Conservation (phyloP, 2,113 vertebrate species). For the Sapayoa aenigma region DNA sequence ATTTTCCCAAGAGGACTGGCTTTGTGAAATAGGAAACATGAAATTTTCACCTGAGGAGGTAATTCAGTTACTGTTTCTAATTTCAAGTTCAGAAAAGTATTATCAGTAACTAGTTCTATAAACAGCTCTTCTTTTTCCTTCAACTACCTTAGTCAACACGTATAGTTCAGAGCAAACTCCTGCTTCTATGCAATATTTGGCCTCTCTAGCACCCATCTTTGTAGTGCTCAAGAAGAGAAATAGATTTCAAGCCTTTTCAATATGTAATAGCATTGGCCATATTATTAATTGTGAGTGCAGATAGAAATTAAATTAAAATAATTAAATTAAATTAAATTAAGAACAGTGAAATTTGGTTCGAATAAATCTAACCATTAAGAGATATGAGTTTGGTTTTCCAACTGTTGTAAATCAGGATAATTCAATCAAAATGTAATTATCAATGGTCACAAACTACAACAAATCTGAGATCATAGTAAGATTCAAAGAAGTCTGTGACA, state of each 20-base stretch:
- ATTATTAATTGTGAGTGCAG: background rate
- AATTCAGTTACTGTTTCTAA: background rate
- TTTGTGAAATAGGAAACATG: background rate
- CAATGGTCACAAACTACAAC: background rate
- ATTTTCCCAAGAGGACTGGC: background rate
- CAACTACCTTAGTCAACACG: background rate
- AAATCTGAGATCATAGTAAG: background rate
- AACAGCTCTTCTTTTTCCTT: background rate
- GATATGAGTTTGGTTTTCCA: background rate
- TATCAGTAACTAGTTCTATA: background rate
- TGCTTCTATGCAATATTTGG: background rate
- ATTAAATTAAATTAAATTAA: background rate
- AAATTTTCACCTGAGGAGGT: background rate
- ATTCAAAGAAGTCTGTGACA: background rate
- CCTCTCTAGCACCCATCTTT: background rate
- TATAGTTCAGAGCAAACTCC: background rate
- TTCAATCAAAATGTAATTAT: background rate
- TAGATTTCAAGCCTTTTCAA: background rate
- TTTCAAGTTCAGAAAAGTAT: background rate
- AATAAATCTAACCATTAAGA: background rate
- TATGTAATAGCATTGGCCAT: background rate
- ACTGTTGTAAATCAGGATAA: background rate
- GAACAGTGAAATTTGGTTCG: background rate
- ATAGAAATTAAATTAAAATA: background rate
- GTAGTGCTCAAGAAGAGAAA: background rate